Evolutionary conservation across 2,888 invertebrate species (phyloP), one percentile per base, ranked within the genome.

Genomic region (Therioaphis trifolii): DNA sequence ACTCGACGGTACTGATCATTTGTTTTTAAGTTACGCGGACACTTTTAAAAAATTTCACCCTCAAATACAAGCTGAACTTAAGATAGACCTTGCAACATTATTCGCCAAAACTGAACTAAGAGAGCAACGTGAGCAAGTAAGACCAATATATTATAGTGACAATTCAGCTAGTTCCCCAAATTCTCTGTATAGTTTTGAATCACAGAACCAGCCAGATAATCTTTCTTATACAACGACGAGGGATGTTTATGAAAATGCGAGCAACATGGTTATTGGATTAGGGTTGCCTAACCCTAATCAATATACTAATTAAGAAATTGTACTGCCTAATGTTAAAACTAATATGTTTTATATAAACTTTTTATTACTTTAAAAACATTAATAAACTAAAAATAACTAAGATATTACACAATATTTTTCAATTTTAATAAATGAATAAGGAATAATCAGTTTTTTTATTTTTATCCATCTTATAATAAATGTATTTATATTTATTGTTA

Each of bases 61-160:
- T 63, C 61, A 63, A 63, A 63, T 29, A 63, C 61, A 63, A 63
- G 61, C 61, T 63, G 61, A 63, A 63, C 61, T 63, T 63, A 63
- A 63, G 61, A 63, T 63, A 29, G 29, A 63, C 27, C 61, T 63
- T 63, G 58, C 58, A 58, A 58, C 58, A 58, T 58, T 58, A 58
- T 58, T 58, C 58, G 58, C 58, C 21, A 58, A 58, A 58, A 58
- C 58, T 58, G 58, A 58, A 58, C 14, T 58, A 58, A 58, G 58
- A 58, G 58, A 58, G 58, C 58, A 24, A 58, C 58, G 58, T 58
- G 58, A 58, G 58, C 58, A 58, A 58, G 58, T 58, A 58, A 24
- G 58, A 58, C 58, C 58, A 58, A 58, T 58, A 58, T 58, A 58
- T 58, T 58, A 58, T 58, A 58, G 24, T 58, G 58, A 58, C 58